Conservation (phyloP, 2,113 vertebrate genomes). For the Tor tambroides region DNA sequence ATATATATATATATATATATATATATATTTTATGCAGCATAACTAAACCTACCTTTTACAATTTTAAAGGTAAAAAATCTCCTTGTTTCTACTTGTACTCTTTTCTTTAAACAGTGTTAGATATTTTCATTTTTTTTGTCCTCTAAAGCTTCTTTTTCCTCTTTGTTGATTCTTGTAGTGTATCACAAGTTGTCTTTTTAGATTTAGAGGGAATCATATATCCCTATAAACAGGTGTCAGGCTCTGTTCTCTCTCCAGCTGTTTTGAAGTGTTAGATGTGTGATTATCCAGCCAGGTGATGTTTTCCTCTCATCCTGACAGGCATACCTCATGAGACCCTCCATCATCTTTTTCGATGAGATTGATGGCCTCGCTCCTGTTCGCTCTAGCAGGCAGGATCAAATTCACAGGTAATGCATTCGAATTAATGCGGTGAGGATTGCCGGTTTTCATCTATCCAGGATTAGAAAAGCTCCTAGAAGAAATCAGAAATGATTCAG, state of each 20-base stretch:
- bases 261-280: neutral
- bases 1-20: too few relatives aligned
- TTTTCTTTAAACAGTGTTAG: neutral
- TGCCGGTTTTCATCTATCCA: neutral
- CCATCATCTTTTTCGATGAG: constrained; percentile 99
- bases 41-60: too few relatives aligned
- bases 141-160: neutral
- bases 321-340: constrained; percentile 99
- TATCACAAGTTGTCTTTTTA: neutral
- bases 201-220: neutral
- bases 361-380: constrained; percentile 99
- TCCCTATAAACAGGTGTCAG: neutral
- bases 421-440: neutral
- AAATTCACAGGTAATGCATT: constrained; percentile 92
- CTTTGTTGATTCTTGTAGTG: neutral
- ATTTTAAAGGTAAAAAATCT: too few relatives aligned
- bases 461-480: constrained; percentile 15
- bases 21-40: too few relatives aligned
- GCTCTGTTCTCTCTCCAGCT: neutral
- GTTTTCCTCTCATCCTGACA: constrained; percentile 61
- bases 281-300: constrained; percentile 27
- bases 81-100: too few relatives aligned
- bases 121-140: neutral
- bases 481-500: neutral
- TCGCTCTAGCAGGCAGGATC: constrained; percentile 98